Percentiles rank a stretch among this genome's conserved stretches.
Conservation (phyloP, 2,797 vertebrate genomes). For the Xenops minutus region DNA sequence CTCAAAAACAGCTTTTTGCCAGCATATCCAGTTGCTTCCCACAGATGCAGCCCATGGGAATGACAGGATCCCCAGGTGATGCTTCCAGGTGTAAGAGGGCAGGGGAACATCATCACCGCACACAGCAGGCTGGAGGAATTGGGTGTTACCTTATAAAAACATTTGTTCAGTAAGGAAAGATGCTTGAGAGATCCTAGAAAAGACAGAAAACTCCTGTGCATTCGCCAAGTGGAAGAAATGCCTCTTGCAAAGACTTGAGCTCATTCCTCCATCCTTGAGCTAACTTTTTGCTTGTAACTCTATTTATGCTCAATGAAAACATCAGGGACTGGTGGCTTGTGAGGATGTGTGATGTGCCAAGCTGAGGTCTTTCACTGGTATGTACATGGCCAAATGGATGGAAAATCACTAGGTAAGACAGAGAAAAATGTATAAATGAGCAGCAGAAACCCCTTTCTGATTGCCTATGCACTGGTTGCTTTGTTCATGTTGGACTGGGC, state of each 20-base stretch:
- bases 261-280: background rate
- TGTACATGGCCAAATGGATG: fast-evolving
- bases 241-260: background rate
- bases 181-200: background rate
- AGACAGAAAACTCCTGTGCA: fast-evolving
- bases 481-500: too few relatives aligned
- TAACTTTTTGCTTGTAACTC: background rate
- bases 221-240: background rate
- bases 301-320: background rate
- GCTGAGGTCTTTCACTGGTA: background rate
- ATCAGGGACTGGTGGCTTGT: background rate
- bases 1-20: background rate
- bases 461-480: background rate
- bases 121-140: background rate
- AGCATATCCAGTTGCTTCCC: background rate
- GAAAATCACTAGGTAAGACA: fast-evolving
- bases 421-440: fast-evolving
- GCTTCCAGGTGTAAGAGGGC: background rate
- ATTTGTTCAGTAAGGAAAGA: background rate
- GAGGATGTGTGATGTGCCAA: background rate
- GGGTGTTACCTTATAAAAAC: background rate
- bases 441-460: background rate
- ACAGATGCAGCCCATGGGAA: background rate
- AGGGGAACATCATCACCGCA: fast-evolving
- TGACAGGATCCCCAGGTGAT: background rate